Evolutionary conservation across 53 echinoderm and acorn worm genomes (phyloP).

Genomic region (Paelopatides confundens): DNA sequence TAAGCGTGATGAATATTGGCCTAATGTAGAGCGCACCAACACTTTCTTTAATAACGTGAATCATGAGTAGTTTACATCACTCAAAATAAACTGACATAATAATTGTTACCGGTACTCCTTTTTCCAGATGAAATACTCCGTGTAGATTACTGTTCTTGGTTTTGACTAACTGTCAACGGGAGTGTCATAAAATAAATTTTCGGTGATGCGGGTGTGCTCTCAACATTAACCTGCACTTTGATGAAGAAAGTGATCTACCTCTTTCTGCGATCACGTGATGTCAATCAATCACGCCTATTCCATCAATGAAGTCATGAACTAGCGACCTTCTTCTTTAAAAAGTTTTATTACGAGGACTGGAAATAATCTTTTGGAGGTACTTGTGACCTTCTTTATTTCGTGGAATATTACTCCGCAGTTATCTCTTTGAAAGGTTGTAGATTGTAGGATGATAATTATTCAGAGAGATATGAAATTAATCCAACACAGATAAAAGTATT

Average conservation of each 20-base stretch:
- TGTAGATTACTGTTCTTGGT: background rate
- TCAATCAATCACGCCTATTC: background rate
- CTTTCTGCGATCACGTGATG: background rate
- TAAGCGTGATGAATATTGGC: too few relatives aligned
- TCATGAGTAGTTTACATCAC: conserved; percentile 39
- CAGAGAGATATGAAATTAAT: too few relatives aligned
- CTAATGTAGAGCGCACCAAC: background rate
- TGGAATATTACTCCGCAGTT: background rate
- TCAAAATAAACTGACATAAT: conserved; percentile 36
- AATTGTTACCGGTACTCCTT: conserved; percentile 6
- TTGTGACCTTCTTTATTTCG: background rate
- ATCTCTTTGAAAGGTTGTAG: too few relatives aligned
- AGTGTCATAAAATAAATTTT: conserved; percentile 32
- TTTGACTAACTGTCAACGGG: conserved; percentile 17
- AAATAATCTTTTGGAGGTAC: background rate
- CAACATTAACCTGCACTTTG: conserved; percentile 19
- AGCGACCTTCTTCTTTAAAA: background rate
- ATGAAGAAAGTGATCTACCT: background rate
- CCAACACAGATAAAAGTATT: too few relatives aligned
- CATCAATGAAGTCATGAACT: background rate
- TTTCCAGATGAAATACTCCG: background rate
- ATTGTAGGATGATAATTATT: too few relatives aligned
- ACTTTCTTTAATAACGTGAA: conserved; percentile 17
- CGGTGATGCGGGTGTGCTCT: background rate
- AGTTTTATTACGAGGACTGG: background rate